These are phyloP conservation scores for Rotaria macrura DNA, from an alignment of 2,888 invertebrate species.

Conservation along the genomic window DNA sequence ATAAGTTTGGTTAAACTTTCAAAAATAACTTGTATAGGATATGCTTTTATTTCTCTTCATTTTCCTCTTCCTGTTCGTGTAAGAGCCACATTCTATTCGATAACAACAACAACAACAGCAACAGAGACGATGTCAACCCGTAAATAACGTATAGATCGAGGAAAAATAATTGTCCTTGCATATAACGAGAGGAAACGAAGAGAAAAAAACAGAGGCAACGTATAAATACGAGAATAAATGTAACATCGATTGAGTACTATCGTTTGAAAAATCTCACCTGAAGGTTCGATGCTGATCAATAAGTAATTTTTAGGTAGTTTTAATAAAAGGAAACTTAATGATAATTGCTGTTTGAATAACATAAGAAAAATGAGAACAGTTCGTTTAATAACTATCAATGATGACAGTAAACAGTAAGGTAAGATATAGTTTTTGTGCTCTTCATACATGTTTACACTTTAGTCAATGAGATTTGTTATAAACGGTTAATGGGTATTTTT, in stretches of 20 bases:
- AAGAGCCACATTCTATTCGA: not conserved
- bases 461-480: not conserved
- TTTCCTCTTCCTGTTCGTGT: not conserved
- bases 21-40: not conserved
- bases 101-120: not conserved
- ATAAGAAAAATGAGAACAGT: not conserved
- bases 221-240: not conserved
- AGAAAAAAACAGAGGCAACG: not conserved
- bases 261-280: not conserved
- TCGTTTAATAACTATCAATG: not conserved
- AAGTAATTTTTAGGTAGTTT: not conserved
- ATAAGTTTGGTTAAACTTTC: not conserved
- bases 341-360: not conserved
- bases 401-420: not conserved
- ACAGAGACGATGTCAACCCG: not conserved
- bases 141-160: not conserved
- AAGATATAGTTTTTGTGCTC: too few species aligned
- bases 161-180: not conserved
- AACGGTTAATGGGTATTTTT: not conserved
- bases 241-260: not conserved
- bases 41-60: not conserved
- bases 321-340: not conserved
- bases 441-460: not conserved
- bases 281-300: not conserved
- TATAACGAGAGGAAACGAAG: not conserved